Evolutionary conservation across 2,888 invertebrate genomes (phyloP).

Genomic region (Amaurobius ferox): DNA sequence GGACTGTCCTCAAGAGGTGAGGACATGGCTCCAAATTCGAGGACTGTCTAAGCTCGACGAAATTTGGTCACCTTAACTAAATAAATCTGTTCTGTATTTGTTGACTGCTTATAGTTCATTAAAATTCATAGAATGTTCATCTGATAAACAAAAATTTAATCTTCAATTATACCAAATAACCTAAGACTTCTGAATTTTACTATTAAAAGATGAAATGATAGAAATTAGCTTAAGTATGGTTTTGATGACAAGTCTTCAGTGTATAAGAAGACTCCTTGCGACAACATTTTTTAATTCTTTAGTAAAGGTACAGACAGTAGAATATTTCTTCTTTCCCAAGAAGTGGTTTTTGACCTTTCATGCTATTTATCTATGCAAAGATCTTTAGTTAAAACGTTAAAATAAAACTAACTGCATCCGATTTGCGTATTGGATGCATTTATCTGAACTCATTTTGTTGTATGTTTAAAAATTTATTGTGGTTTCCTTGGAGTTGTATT

Average conservation of each 20-base stretch:
- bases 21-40: too few species aligned
- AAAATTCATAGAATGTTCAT: too few species aligned
- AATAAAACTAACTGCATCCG: not conserved
- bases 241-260: not conserved
- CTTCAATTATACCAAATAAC: too few species aligned
- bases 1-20: too few species aligned
- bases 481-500: constrained; percentile 7
- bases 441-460: not conserved
- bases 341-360: not conserved
- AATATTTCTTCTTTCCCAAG: not conserved
- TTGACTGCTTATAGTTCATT: not conserved
- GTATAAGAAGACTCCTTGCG: not conserved
- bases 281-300: not conserved
- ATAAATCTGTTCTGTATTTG: not conserved
- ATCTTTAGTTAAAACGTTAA: not conserved
- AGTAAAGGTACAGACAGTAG: constrained; percentile 7
- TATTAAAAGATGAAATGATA: not conserved
- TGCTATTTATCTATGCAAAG: not conserved
- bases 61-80: too few species aligned
- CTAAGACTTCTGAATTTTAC: too few species aligned
- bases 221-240: not conserved
- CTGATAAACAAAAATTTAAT: too few species aligned
- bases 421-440: not conserved
- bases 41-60: too few species aligned
- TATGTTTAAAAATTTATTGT: not conserved